These are phyloP conservation scores for Danio tinwini DNA, from an alignment of 2,797 vertebrate species.

Conservation along the genomic window DNA sequence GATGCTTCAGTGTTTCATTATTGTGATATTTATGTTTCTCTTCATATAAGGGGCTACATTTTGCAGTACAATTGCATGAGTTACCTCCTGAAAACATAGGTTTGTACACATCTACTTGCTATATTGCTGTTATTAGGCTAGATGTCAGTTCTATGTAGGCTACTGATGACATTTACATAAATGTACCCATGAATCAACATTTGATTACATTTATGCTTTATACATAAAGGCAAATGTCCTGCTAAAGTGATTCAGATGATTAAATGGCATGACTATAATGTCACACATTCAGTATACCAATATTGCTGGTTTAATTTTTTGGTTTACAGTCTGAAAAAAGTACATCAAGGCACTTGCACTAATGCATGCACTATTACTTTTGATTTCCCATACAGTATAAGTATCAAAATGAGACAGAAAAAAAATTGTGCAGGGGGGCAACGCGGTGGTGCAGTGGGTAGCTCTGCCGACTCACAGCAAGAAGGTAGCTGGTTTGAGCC, in stretches of 20 bases:
- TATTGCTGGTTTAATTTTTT: background rate
- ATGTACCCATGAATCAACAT: background rate
- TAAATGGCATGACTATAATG: background rate
- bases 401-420: too few relatives aligned
- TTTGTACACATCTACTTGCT: background rate
- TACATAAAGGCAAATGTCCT: constrained; percentile 7
- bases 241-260: background rate
- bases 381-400: background rate
- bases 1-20: background rate
- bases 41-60: background rate
- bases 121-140: background rate
- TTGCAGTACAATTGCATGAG: background rate
- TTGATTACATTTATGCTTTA: background rate
- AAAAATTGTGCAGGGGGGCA: too few relatives aligned
- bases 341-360: background rate
- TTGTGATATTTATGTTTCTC: background rate
- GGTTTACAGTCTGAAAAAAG: background rate
- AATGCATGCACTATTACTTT: background rate
- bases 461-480: too few relatives aligned
- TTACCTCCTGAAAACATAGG: background rate
- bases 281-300: background rate
- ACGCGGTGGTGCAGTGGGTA: too few relatives aligned
- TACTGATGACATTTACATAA: background rate
- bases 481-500: too few relatives aligned
- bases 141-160: background rate